These are phyloP conservation scores for Paedocypris sp. DNA, from an alignment of 2,113 vertebrate species.

Conservation along the genomic window DNA sequence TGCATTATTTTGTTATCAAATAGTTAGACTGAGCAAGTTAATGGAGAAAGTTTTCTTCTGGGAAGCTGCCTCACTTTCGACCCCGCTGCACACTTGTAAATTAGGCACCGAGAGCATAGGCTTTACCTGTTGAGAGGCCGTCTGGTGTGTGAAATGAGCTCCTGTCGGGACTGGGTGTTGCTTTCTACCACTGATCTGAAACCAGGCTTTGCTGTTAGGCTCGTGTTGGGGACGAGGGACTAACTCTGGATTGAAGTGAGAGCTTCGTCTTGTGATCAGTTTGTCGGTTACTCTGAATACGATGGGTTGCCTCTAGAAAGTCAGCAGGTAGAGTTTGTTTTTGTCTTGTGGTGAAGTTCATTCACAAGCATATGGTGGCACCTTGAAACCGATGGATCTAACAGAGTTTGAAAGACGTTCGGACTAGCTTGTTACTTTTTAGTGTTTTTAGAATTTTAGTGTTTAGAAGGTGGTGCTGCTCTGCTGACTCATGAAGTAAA, in stretches of 20 bases:
- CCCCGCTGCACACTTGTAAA: constrained; percentile 42
- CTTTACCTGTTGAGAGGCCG: constrained; percentile 42
- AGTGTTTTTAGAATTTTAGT: too few species aligned
- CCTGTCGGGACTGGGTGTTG: constrained; percentile 20
- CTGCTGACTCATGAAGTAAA: too few species aligned
- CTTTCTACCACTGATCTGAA: constrained; percentile 14
- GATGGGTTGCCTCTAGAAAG: neutral
- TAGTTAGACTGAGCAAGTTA: too few species aligned
- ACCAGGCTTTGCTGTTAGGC: neutral
- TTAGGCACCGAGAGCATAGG: constrained; percentile 35
- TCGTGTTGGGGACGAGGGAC: neutral
- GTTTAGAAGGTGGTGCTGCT: too few species aligned
- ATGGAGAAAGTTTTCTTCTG: constrained; percentile 40
- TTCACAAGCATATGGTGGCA: neutral
- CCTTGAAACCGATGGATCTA: neutral
- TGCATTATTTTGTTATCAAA: too few species aligned
- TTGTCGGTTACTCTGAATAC: neutral
- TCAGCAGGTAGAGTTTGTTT: constrained; percentile 13
- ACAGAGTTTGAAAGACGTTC: neutral
- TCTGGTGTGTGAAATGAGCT: constrained; percentile 45
- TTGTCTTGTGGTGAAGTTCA: constrained; percentile 7
- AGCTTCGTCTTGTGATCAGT: neutral
- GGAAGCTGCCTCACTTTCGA: constrained; percentile 33
- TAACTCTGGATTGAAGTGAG: neutral
- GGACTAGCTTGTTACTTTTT: constrained; percentile 1